Conservation (phyloP, 37 sponge, comb jelly and placozoan genomes). For the Geodia barretti region DNA sequence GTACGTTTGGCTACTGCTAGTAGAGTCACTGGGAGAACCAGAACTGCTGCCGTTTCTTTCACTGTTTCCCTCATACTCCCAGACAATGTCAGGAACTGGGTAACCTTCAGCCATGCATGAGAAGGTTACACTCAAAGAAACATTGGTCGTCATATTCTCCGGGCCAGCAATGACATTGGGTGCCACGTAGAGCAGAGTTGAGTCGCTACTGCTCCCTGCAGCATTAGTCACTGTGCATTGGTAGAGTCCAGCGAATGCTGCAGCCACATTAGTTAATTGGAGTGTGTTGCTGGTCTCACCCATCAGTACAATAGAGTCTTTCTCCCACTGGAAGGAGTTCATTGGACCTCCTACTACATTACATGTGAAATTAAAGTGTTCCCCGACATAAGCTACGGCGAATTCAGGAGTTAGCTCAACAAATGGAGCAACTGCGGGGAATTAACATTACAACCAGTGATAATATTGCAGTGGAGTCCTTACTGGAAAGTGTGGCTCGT, state of each 20-base stretch:
- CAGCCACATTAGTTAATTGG: background rate
- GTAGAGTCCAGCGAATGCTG: slow-evolving; percentile 4
- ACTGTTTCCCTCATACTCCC: slow-evolving; percentile 8
- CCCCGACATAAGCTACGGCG: too few species aligned
- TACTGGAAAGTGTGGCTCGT: background rate
- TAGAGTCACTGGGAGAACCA: too few species aligned
- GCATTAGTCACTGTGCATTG: slow-evolving; percentile 14
- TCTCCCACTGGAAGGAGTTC: slow-evolving; percentile 51
- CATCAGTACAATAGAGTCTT: background rate
- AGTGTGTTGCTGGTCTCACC: background rate
- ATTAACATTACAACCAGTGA: background rate
- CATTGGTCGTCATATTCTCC: too few species aligned
- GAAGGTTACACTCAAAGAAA: background rate
- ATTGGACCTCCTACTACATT: slow-evolving; percentile 62
- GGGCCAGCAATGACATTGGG: background rate
- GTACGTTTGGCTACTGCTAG: too few species aligned
- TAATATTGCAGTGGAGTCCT: background rate
- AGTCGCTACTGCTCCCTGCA: slow-evolving; percentile 23
- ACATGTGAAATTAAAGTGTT: too few species aligned
- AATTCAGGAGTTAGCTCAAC: too few species aligned
- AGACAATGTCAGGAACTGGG: slow-evolving; percentile 15
- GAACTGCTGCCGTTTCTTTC: too few species aligned
- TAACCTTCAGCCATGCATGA: slow-evolving; percentile 14
- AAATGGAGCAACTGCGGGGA: too few species aligned
- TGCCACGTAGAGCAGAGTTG: background rate